Evolutionary conservation across 2,797 vertebrate species (phyloP).

Genomic region (Paedocypris micromegethes): DNA sequence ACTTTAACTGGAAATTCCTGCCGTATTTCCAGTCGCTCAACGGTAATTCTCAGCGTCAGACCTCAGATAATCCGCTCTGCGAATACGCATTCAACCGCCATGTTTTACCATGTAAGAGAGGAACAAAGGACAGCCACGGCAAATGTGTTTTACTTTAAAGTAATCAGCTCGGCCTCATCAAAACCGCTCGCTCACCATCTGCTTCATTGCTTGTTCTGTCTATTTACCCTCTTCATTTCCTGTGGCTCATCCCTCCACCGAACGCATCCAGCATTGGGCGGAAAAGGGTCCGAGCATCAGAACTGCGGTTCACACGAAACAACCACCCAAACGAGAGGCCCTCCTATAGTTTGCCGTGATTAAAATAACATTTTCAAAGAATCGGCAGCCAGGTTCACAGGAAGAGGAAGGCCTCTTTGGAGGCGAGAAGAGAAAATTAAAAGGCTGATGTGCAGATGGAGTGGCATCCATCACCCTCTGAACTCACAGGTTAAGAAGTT

Average conservation of each 20-base stretch:
- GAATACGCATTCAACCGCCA: too few species aligned
- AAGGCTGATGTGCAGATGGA: slow-evolving; percentile 52
- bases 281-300: neutral
- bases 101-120: too few species aligned
- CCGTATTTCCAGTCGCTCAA: neutral
- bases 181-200: neutral
- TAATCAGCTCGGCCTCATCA: neutral
- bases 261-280: neutral
- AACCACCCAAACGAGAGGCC: neutral
- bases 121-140: slow-evolving; percentile 2
- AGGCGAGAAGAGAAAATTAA: slow-evolving; percentile 45
- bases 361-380: slow-evolving; percentile 31
- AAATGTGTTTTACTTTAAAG: slow-evolving; percentile 5
- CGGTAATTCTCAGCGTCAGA: slow-evolving; percentile 6
- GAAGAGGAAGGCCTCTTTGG: slow-evolving; percentile 36
- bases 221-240: slow-evolving; percentile 5
- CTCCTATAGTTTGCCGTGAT: slow-evolving; percentile 18
- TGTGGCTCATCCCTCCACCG: neutral
- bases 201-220: slow-evolving; percentile 5
- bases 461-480: slow-evolving; percentile 43
- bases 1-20: slow-evolving; percentile 27
- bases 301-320: slow-evolving; percentile 13
- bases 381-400: slow-evolving; percentile 36
- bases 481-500: slow-evolving; percentile 56
- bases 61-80: neutral